Base-by-base conservation (phyloP, 2,797 vertebrate genomes). In the Malurus splendens region DNA sequence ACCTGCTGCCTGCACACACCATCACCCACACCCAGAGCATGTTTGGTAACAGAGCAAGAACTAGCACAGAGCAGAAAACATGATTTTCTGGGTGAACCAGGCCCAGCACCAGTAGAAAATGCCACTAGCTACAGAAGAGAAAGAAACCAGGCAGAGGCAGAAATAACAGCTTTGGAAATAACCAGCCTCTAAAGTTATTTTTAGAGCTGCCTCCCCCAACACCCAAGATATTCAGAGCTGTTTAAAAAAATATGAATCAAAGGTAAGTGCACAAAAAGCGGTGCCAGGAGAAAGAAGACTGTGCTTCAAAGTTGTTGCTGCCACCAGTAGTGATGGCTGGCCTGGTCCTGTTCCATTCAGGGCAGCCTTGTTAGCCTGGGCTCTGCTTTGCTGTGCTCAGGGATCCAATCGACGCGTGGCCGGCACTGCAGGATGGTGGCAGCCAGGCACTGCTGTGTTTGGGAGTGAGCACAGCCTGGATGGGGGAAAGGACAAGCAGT, bases 161-260 rank as follows among this genome's bases (percentile, higher is more conserved):
- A 76, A 86, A 44, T 54, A 12, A 86, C 1, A 2, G 32, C 81
- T 86, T 52, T 25, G 41, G 65, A 91, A 89, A 82, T 55, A 81
- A 81, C 74, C 61, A 92, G 54, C 44, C 51, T 71, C 38, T 50
- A 6, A 33, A 75, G 44, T 68, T 95, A 93, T 89, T 94, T 92
- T 92, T 88, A 93, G 77, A 82, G 47, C 68, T 90, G 82, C 60
- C 64, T 83, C 77, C 32, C 9, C 42, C 80, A 92, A 82, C 82
- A 93, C 27, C 25, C 59, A 66, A 88, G 75, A 86, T 66, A 83
- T 44, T 87, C 60, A 67, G 52, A 83, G 90, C 44, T 2, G 14
- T 74, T 66, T 12, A 72, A 27, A 41, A 87, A 71, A 64, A 42
- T 30, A 57, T 23, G 51, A 80, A 86, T 72, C 89, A 93, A 79